These are phyloP conservation scores for Cephus pulcher DNA, from an alignment of 2,888 invertebrate genomes.

Conservation along the genomic window DNA sequence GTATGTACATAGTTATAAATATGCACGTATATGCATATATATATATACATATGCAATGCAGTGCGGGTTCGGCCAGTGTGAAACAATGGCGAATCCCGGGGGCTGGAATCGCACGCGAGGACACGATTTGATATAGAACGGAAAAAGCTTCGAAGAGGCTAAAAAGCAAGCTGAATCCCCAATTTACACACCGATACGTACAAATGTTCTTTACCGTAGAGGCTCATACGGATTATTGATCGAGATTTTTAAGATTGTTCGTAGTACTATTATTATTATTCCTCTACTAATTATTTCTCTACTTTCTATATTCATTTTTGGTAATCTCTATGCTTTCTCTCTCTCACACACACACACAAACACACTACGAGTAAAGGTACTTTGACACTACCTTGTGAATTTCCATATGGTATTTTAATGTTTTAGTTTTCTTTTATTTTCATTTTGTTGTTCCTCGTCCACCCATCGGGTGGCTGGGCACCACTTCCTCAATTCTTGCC, in stretches of 20 bases:
- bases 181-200: not conserved
- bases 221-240: not conserved
- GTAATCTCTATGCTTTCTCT: not conserved
- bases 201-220: not conserved
- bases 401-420: not conserved
- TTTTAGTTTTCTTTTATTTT: too few relatives aligned
- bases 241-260: not conserved
- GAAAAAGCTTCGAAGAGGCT: not conserved
- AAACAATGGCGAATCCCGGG: not conserved
- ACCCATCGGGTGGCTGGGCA: conserved; percentile 34
- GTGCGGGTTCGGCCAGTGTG: not conserved
- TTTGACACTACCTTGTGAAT: not conserved
- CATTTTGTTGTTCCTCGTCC: not conserved
- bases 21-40: not conserved
- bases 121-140: not conserved
- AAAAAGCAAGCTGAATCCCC: not conserved
- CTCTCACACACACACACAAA: too few relatives aligned
- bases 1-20: conserved; percentile 1
- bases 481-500: conserved; percentile 28
- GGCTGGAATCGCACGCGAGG: not conserved
- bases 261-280: not conserved
- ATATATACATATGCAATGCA: conserved; percentile 11
- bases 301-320: not conserved
- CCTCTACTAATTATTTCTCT: not conserved
- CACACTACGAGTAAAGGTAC: not conserved